Base-by-base conservation (phyloP, 2,888 invertebrate genomes). In the Pollenia amentaria region DNA sequence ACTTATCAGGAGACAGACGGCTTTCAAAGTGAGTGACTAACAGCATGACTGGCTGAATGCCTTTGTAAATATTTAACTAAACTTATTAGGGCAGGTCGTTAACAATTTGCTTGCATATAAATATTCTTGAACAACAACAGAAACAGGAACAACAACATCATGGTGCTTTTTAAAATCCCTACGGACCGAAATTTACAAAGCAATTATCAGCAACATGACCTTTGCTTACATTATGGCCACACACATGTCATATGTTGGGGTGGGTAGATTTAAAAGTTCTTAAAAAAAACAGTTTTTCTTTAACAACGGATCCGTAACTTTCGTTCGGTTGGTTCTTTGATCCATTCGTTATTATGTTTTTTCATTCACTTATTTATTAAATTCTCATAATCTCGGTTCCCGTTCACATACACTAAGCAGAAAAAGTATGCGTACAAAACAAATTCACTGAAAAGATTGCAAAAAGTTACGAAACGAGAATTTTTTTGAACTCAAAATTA, bases 131-230 rank as follows among this genome's bases (percentile, higher is more conserved):
- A 42, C 40, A 62, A 44, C 44, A 82, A 6, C 4, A 44, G 11
- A 7, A 38, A 4, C 1, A 48, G 38, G 9, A 48, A 69, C 29
- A 60, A 60, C 9, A 21, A 29, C 16, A 51, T 48, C 29, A 48
- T 40, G 80, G 1, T 51, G 53, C 7, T 18, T 60, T 73, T 42
- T 38, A 1, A 64, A 46, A 29, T 40, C 42, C 55, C 53, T 18
- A 55, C 3, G 67, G 46, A 46, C 11, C 12, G 11, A 64, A 64
- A 70, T 79, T 57, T 75, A 64, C 75, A 79, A 70, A 76, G 10
- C 70, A 86, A 83, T 83, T 86, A 83, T 75, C 44, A n/a, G 21
- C 44, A 79, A 83, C 86, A 86, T 72, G 75, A 75, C 86, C 86
- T 79, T 70, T 79, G 75, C 65, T 78, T 62, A 69, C 16, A 48